These are phyloP conservation scores for Athalia rosae DNA, from an alignment of 2,888 invertebrate genomes.

Conservation along the genomic window DNA sequence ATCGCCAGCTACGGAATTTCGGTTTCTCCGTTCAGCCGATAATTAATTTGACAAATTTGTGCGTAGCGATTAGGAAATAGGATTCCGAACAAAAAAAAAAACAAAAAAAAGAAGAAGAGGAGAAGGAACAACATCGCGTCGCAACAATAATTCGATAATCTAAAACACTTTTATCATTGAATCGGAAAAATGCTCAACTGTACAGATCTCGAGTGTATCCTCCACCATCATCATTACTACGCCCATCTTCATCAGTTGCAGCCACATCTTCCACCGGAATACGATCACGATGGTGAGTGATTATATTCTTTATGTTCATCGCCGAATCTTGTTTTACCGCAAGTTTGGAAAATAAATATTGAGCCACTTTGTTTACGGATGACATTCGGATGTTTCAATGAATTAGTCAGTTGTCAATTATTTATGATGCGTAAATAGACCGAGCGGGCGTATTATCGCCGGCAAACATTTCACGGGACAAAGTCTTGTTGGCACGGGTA, in stretches of 20 bases:
- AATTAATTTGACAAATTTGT: not conserved
- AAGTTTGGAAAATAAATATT: slow-evolving; percentile 1
- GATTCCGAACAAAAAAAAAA: not conserved
- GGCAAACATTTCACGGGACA: not conserved
- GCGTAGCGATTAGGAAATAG: not conserved
- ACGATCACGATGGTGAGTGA: slow-evolving; percentile 77
- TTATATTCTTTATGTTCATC: slow-evolving; percentile 8
- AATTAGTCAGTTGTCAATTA: not conserved
- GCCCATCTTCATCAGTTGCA: slow-evolving; percentile 83
- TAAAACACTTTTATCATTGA: not conserved
- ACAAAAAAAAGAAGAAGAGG: not conserved
- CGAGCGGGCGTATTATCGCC: not conserved
- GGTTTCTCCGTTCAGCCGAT: slow-evolving; percentile 11
- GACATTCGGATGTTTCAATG: not conserved
- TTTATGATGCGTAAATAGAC: not conserved
- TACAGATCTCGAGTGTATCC: slow-evolving; percentile 85
- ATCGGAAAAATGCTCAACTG: slow-evolving; percentile 81
- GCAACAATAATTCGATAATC: slow-evolving; percentile 13
- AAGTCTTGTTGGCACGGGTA: slow-evolving; percentile 21
- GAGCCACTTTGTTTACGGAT: not conserved
- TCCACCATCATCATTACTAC: slow-evolving; percentile 85
- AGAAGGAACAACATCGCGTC: slow-evolving; percentile 15
- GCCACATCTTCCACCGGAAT: slow-evolving; percentile 81
- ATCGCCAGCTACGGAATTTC: slow-evolving; percentile 11
- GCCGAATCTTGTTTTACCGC: not conserved